Evolutionary conservation across 2,888 invertebrate genomes (phyloP).

Genomic region (Rotaria macrura): DNA sequence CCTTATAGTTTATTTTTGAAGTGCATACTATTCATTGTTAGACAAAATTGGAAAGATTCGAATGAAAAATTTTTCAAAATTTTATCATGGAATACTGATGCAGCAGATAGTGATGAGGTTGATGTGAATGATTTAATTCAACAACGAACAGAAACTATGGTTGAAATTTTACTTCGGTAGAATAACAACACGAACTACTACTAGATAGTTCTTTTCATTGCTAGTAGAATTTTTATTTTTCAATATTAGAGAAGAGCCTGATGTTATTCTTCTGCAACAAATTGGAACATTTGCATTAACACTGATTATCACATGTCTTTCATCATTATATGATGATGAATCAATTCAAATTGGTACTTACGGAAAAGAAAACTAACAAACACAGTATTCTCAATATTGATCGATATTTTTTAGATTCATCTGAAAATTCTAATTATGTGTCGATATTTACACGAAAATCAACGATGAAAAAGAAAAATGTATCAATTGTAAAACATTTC

Average conservation of each 20-base stretch:
- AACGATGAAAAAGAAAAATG: neutral
- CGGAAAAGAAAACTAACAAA: neutral
- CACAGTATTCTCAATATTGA: too few relatives aligned
- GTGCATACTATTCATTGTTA: neutral
- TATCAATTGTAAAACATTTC: neutral
- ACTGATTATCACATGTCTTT: neutral
- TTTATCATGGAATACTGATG: neutral
- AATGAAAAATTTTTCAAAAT: neutral
- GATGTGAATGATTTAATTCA: neutral
- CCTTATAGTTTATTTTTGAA: too few relatives aligned
- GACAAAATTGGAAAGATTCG: neutral
- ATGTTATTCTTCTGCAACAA: neutral
- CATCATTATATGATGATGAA: neutral
- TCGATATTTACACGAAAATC: neutral
- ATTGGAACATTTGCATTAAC: neutral
- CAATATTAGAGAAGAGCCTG: neutral
- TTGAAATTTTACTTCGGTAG: conserved; percentile 3
- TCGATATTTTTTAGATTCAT: neutral
- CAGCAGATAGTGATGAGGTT: neutral
- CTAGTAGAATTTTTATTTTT: neutral
- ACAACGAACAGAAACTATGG: neutral
- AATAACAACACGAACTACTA: neutral
- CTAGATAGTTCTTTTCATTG: too few relatives aligned
- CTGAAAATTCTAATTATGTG: neutral
- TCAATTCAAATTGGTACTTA: neutral